Evolutionary conservation across 2,888 invertebrate species (phyloP).

Genomic region (Neoaliturus tenellus): DNA sequence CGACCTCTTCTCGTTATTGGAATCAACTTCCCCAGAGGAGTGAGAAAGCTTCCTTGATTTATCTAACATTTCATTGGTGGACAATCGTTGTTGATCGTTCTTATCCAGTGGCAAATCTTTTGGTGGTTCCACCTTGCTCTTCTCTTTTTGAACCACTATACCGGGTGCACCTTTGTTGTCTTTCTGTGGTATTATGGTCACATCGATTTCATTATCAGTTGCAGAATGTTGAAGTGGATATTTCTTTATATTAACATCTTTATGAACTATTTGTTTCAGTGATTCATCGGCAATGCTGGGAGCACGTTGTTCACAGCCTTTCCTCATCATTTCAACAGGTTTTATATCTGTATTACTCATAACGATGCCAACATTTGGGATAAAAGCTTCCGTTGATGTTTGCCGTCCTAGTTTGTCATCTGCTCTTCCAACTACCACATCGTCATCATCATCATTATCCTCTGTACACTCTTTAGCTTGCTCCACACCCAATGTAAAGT

Average conservation of each 20-base stretch:
- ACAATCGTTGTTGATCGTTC: conserved; percentile 67
- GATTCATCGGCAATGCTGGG: conserved; percentile 70
- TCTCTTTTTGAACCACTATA: conserved; percentile 70
- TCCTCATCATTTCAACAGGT: conserved; percentile 49
- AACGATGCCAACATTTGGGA: conserved; percentile 81
- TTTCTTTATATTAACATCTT: conserved; percentile 61
- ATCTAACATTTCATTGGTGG: conserved; percentile 72
- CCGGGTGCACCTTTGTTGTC: conserved; percentile 50
- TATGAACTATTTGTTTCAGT: conserved; percentile 70
- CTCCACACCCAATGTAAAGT: conserved; percentile 1
- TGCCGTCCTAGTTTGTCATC: conserved; percentile 14
- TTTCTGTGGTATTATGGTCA: conserved; percentile 57
- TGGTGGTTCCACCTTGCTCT: conserved; percentile 73
- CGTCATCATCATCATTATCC: conserved; percentile 60
- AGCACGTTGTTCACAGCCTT: conserved; percentile 49
- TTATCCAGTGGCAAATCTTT: conserved; percentile 76
- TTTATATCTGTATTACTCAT: conserved; percentile 72
- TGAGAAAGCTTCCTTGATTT: conserved; percentile 72
- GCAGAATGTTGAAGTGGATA: conserved; percentile 64
- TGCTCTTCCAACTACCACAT: conserved; percentile 59
- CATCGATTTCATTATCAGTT: conserved; percentile 64
- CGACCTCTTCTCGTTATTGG: conserved; percentile 60
- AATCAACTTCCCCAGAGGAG: conserved; percentile 81
- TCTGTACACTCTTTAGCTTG: conserved; percentile 29
- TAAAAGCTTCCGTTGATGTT: conserved; percentile 74